Evolutionary conservation across 2,797 vertebrate species (phyloP), one percentile per base, ranked within the genome.

Genomic region (Etheostoma perlongum): DNA sequence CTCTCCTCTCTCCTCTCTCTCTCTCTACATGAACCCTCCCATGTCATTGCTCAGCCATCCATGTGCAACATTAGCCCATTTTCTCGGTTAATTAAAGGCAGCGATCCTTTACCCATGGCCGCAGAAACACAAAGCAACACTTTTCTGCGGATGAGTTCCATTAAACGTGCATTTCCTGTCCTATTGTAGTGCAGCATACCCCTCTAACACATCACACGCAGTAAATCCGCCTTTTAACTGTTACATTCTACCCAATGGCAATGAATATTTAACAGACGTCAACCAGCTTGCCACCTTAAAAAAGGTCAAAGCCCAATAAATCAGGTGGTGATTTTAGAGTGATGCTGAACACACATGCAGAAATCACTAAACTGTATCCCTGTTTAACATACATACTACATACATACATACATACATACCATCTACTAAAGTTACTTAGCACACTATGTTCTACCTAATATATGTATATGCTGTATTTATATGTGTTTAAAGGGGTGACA

Each of bases 1-100:
- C 33, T 36, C 33, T 36, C 21, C 33, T 36, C 33, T 27, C 36
- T 57, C n/a, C n/a, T n/a, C n/a, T n/a, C n/a, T n/a, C n/a, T n/a
- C 23, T 51, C 12, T 40, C 33, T 52, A 14, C 42, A 75, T 4
- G 48, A 72, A 62, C 67, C 48, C 9, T 74, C 30, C 82, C 63
- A 64, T 76, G 61, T 54, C 66, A 67, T 46, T 62, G 88, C 72
- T 67, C 88, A 87, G 18, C 62, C 87, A 90, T 75, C 83, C 88
- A 12, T 85, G 84, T 77, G 78, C 75, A 16, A 82, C 58, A 91
- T 86, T 88, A 92, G 92, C 89, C 90, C 79, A 88, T 91, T 90
- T 60, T 49, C 79, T 36, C 10, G 9, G 72, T 73, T 83, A 76
- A 90, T 90, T 87, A 85, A 68, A 84, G 42, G 54, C 62, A 74